Percentiles rank a stretch among this genome's conserved stretches.
Conservation (phyloP, 1,140 invertebrate species). For the Zelostemma sp. region DNA sequence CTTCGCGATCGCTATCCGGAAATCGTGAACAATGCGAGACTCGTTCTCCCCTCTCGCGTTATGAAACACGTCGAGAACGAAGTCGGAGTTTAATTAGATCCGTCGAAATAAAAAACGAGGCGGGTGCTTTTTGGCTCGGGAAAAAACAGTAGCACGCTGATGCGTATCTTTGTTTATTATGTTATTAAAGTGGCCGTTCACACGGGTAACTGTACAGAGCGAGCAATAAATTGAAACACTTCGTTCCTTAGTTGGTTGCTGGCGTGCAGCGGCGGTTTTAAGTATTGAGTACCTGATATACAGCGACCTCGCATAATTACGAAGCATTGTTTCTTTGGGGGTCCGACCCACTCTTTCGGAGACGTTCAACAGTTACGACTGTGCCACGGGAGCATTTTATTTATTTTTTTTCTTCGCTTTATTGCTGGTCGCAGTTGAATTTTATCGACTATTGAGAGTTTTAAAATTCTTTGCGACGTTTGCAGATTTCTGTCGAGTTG, state of each 20-base stretch:
- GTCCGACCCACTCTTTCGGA: background rate
- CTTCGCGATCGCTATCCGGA: background rate
- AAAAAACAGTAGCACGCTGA: constrained; percentile 25
- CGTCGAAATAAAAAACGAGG: constrained; percentile 1
- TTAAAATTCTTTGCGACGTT: no score
- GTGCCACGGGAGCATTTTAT: background rate
- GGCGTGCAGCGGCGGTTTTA: constrained; percentile 9
- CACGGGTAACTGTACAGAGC: constrained; percentile 47
- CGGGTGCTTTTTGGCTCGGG: background rate
- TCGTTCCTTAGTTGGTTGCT: constrained; percentile 54
- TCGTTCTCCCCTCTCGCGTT: background rate
- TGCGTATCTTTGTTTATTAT: constrained; percentile 64
- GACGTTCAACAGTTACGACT: background rate
- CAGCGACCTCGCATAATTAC: constrained; percentile 38
- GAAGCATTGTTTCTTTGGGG: background rate
- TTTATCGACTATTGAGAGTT: no score
- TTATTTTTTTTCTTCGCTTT: background rate
- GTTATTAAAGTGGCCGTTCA: constrained; percentile 58
- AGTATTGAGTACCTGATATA: constrained; percentile 30
- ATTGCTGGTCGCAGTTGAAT: no score
- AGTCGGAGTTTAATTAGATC: constrained; percentile 19
- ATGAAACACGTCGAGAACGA: background rate
- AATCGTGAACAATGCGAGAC: background rate
- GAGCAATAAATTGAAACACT: constrained; percentile 58
- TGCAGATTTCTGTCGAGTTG: no score